A percentile compares a stretch with the other conserved stretches of the same genome.
These are phyloP conservation scores for Bos javanicus DNA, from an alignment of 2,113 vertebrate species.

Conservation along the genomic window DNA sequence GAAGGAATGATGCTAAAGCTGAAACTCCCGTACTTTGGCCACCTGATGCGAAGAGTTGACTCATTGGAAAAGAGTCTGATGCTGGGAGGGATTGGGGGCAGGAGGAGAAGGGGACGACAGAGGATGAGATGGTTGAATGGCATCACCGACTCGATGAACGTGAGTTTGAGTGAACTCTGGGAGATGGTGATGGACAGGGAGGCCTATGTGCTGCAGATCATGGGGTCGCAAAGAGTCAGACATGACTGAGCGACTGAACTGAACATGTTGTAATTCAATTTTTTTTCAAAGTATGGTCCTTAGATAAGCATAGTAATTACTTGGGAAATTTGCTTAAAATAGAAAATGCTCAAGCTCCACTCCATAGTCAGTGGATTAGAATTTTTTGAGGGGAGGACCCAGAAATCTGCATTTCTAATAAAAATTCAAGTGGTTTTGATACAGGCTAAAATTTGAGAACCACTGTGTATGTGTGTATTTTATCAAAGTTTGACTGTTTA, in stretches of 20 bases:
- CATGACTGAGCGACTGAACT: no score
- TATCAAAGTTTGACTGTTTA: neutral
- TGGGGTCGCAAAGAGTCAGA: no score
- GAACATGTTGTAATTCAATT: neutral
- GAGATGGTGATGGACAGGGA: no score
- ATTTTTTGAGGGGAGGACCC: neutral
- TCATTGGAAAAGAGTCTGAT: no score
- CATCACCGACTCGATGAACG: no score
- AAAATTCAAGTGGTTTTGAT: neutral
- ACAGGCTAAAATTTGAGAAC: neutral
- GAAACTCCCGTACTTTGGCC: no score
- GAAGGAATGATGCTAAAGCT: no score
- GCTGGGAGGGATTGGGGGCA: no score
- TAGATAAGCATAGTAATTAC: neutral
- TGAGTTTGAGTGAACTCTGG: no score
- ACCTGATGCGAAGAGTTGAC: no score
- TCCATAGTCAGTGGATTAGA: neutral
- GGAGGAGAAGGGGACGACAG: no score
- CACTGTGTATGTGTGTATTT: neutral
- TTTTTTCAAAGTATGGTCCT: neutral
- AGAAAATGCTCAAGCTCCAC: neutral
- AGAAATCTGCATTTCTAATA: neutral
- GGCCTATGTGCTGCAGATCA: rapidly evolving
- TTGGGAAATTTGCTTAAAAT: conserved; percentile 9
- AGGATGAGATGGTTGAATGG: no score